Base-by-base conservation (phyloP, 2,113 vertebrate genomes). In the Sylvietta virens region DNA sequence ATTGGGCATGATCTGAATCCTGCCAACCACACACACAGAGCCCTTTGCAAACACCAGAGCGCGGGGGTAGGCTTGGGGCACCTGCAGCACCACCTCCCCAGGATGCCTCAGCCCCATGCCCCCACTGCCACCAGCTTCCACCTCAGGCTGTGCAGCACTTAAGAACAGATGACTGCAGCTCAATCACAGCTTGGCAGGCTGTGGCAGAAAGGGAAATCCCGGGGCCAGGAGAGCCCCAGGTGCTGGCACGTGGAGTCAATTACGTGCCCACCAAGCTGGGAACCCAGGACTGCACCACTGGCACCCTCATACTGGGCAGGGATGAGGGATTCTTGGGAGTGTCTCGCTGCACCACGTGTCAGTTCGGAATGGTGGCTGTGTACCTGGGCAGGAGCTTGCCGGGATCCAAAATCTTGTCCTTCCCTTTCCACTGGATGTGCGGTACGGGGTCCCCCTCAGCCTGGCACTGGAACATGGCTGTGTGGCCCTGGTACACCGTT, bases 401-500 rank as follows among this genome's bases (percentile, higher is more conserved):
- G 5, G 98, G 92, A 90, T 99, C 98, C 97, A 99, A 89, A 71
- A 98, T 98, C 85, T 98, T 99, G 95, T 99, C 99, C 92, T 99
- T 99, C 74, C 98, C 98, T 86, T 99, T 99, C 99, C 99, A 99
- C 93, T 99, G 99, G 93, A 99, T 98, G 88, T 98, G 98, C 0
- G 99, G 99, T 79, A 98, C 79, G 0, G 99, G 99, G 94, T 99
- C 98, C 0, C 99, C 99, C 13, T 98, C 98, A 45, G 99, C 99
- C 98, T 99, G 99, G 74, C 99, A 99, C 97, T 99, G 99, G 88
- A 99, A 98, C 94, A 99, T 97, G n/a, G 99, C 99, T 0, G 98
- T 98, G 97, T 99, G 98, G 15, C 99, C 99, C 94, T 99, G 99
- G 97, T 99, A 99, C 93, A 99, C 99, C 0, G 99, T 99, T 0